Percentiles rank a stretch among this genome's conserved stretches.
These are phyloP conservation scores for Adelges cooleyi DNA, from an alignment of 1,140 invertebrate genomes.

Conservation along the genomic window DNA sequence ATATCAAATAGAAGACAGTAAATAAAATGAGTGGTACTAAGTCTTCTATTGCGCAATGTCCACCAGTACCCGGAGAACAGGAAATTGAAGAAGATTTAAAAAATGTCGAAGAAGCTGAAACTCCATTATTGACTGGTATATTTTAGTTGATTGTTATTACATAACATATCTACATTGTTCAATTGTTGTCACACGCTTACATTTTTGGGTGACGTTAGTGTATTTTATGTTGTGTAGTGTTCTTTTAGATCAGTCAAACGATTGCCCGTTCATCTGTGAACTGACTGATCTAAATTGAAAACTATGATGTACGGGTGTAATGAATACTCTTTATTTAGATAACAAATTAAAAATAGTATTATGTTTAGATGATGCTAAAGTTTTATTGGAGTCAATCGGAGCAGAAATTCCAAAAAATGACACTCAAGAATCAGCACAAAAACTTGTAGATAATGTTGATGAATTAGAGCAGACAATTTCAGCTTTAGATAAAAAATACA, in stretches of 20 bases:
- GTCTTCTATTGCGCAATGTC: not conserved
- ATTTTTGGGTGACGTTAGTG: no score
- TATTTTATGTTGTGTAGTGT: no score
- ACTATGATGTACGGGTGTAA: no score
- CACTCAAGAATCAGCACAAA: slow-evolving; percentile 10
- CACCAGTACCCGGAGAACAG: slow-evolving; percentile 2
- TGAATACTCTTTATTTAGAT: no score
- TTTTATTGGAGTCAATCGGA: slow-evolving; percentile 11
- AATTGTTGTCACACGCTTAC: no score
- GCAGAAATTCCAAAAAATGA: slow-evolving; percentile 6
- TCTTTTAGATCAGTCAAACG: no score
- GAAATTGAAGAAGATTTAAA: slow-evolving; percentile 23
- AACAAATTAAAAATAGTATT: no score
- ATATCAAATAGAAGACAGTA: not conserved
- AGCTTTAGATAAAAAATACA: slow-evolving; percentile 6
- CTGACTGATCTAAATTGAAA: no score
- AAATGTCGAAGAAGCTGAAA: slow-evolving; percentile 11
- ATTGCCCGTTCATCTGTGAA: no score
- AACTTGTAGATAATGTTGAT: slow-evolving; percentile 5
- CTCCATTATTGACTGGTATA: slow-evolving; percentile 2
- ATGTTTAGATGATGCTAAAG: slow-evolving; percentile 10
- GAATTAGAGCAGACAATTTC: slow-evolving; percentile 23
- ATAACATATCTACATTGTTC: no score
- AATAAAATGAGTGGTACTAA: slow-evolving; percentile 11
- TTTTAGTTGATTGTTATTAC: not conserved